These are phyloP conservation scores for Phylloscopus trochiloides DNA, from an alignment of 2,113 vertebrate genomes.

Conservation along the genomic window DNA sequence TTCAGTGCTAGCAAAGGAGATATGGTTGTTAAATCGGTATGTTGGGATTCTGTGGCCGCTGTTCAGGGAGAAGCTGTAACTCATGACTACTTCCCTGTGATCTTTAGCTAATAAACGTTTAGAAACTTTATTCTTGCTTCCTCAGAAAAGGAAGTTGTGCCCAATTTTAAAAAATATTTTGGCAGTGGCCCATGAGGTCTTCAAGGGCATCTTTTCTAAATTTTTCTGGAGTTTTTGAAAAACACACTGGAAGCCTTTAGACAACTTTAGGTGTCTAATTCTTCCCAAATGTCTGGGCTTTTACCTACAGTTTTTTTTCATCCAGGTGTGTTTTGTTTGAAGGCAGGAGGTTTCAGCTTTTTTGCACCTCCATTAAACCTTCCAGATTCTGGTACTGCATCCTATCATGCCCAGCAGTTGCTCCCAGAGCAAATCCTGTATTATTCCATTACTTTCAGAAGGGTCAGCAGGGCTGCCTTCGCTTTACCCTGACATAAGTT, in stretches of 20 bases:
- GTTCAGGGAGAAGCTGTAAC: constrained; percentile 68
- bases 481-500: neutral
- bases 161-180: neutral
- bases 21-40: constrained; percentile 31
- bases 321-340: neutral
- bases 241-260: neutral
- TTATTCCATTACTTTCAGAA: neutral
- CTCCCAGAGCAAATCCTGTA: neutral
- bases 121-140: neutral
- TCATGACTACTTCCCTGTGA: constrained; percentile 68
- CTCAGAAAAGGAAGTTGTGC: neutral
- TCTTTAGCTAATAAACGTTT: constrained; percentile 63
- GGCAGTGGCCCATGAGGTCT: neutral
- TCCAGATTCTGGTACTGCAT: neutral
- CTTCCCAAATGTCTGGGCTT: neutral
- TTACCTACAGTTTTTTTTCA: neutral
- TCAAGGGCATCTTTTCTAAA: neutral
- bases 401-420: neutral
- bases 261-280: neutral
- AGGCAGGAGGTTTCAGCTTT: neutral
- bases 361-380: neutral
- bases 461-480: neutral
- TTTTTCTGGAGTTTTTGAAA: neutral
- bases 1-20: constrained; percentile 57
- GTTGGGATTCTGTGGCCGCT: constrained; percentile 18